Evolutionary conservation across 1,140 invertebrate genomes (phyloP).

Genomic region (Drosophila ambigua): DNA sequence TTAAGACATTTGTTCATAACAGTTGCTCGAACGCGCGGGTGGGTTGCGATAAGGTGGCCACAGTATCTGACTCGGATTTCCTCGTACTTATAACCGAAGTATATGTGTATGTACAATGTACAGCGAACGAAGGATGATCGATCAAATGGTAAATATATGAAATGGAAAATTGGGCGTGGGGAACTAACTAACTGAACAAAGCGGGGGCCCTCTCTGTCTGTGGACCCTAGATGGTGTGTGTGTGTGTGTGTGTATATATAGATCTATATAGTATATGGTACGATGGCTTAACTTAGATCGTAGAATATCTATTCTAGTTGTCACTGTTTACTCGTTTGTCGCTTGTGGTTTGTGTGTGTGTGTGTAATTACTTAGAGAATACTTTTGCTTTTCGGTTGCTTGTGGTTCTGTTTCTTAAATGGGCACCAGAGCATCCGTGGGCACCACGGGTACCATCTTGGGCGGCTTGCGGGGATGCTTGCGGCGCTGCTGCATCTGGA

Average conservation of each 20-base stretch:
- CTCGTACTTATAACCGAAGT: neutral
- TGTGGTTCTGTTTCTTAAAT: slow-evolving; percentile 30
- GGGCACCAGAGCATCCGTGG: slow-evolving; percentile 67
- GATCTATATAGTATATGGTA: slow-evolving; percentile 30
- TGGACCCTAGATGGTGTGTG: slow-evolving; percentile 1
- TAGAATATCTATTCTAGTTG: slow-evolving; percentile 65
- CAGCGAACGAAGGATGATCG: too few relatives aligned
- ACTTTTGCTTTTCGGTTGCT: slow-evolving; percentile 39
- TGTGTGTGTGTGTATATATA: slow-evolving; percentile 36
- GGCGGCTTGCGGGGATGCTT: slow-evolving; percentile 78
- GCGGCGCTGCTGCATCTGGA: slow-evolving; percentile 75
- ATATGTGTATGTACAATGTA: slow-evolving; percentile 7
- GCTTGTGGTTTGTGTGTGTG: slow-evolving; percentile 31
- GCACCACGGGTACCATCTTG: slow-evolving; percentile 50
- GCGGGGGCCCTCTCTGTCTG: too few relatives aligned
- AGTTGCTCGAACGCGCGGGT: slow-evolving; percentile 29
- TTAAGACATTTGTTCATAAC: slow-evolving; percentile 25
- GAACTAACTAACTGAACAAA: too few relatives aligned
- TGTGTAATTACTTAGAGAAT: slow-evolving; percentile 61
- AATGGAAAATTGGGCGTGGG: too few relatives aligned
- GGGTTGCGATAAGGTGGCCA: slow-evolving; percentile 33
- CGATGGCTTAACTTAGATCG: slow-evolving; percentile 27
- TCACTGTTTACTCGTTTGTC: slow-evolving; percentile 82
- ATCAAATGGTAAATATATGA: too few relatives aligned
- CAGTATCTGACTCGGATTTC: slow-evolving; percentile 25